phyloP scores from a whole-genome alignment of 2,113 vertebrate species.

The Odobenus rosmarus region DNA sequence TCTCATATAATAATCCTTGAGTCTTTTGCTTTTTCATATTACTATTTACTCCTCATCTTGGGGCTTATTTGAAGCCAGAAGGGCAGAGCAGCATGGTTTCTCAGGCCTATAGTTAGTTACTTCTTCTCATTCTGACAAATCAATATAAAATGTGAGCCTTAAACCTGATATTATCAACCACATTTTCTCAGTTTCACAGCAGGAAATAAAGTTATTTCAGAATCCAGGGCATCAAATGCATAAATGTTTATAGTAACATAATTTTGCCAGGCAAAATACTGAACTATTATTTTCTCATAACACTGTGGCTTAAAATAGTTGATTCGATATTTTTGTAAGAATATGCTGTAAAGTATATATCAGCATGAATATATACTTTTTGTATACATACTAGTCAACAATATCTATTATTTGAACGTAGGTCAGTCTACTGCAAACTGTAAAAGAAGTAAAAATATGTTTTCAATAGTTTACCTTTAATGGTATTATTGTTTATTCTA shows the following conservation, averaged over 20 bases:
- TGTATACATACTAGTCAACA: neutral
- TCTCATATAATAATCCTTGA: neutral
- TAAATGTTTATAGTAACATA: constrained; percentile 54
- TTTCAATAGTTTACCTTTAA: neutral
- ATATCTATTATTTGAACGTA: neutral
- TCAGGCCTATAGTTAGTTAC: constrained; percentile 25
- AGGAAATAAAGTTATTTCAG: constrained; percentile 74
- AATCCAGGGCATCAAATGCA: constrained; percentile 49
- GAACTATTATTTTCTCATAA: constrained; percentile 53
- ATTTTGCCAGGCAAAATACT: constrained; percentile 64
- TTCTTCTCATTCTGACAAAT: constrained; percentile 67
- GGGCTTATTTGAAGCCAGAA: constrained; percentile 54
- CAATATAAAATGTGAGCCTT: constrained; percentile 54
- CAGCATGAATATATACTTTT: neutral
- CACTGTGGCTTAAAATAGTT: neutral
- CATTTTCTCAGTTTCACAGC: constrained; percentile 47
- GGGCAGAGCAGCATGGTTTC: constrained; percentile 42
- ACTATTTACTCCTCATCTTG: constrained; percentile 44
- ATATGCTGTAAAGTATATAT: neutral
- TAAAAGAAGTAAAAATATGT: neutral
- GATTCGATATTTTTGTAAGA: neutral
- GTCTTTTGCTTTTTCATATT: neutral
- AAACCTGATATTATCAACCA: neutral
- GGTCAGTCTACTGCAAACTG: neutral
- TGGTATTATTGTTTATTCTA: neutral